Conservation (phyloP, 2,113 vertebrate genomes). For the Connochaetes taurinus region DNA sequence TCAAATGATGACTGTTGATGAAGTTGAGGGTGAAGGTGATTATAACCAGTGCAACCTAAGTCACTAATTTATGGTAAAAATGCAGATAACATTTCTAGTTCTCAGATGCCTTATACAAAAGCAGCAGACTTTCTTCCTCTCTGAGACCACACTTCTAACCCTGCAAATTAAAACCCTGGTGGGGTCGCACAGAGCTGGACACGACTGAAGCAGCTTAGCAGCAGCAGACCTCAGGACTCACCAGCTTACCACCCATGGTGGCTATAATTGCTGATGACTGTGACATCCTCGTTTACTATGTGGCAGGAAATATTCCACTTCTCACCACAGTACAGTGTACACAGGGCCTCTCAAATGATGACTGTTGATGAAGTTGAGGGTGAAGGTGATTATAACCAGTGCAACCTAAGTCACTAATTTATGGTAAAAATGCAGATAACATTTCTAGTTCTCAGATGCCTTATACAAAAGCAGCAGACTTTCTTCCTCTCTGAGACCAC, state of each 20-base stretch:
- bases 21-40: background rate
- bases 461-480: background rate
- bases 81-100: background rate
- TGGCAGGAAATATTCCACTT: background rate
- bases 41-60: background rate
- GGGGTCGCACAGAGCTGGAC: accelerated
- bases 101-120: background rate
- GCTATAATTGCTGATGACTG: background rate
- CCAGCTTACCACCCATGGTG: background rate
- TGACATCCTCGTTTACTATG: background rate
- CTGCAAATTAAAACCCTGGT: background rate
- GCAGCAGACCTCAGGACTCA: background rate
- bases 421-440: background rate
- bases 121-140: background rate
- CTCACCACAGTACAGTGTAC: background rate
- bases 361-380: background rate
- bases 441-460: background rate
- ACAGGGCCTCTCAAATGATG: background rate
- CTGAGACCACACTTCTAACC: background rate
- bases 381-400: background rate
- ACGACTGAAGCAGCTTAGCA: background rate
- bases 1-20: background rate
- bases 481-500: background rate
- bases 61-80: background rate
- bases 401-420: background rate